A percentile compares a stretch with the other conserved stretches of the same genome.
Evolutionary conservation across 2,888 invertebrate genomes (phyloP).

Genomic region (Cistogaster globosa): DNA sequence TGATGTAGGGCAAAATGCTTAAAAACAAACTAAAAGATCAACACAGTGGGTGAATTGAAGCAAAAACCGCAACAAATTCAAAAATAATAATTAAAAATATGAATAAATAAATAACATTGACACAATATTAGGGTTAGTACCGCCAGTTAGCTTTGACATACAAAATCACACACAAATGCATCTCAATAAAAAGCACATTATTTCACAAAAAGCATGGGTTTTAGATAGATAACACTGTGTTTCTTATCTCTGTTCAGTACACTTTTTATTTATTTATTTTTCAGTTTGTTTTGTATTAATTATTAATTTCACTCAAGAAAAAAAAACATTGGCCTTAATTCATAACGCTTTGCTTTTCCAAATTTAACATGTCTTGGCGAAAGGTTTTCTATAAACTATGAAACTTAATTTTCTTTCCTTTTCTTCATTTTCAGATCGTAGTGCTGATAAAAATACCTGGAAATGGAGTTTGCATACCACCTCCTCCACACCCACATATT

Average conservation of each 20-base stretch:
- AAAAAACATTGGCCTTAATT: conserved; percentile 33
- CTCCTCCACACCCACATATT: conserved; percentile 92
- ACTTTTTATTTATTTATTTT: not conserved
- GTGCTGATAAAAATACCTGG: conserved; percentile 83
- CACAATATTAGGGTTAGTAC: conserved; percentile 68
- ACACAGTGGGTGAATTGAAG: conserved; percentile 64
- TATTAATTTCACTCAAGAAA: not conserved
- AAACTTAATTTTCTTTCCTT: conserved; percentile 10
- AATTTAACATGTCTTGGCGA: not conserved
- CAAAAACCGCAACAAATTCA: conserved; percentile 48
- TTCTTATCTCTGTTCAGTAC: not conserved
- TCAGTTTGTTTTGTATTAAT: conserved; percentile 23
- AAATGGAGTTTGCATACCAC: conserved; percentile 86
- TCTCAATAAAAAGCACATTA: conserved; percentile 39
- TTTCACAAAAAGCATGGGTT: conserved; percentile 60
- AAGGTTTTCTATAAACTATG: not conserved
- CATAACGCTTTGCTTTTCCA: conserved; percentile 44
- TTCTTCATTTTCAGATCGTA: conserved; percentile 79
- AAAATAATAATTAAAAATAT: conserved; percentile 16
- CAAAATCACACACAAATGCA: conserved; percentile 24
- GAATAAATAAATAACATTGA: conserved; percentile 26
- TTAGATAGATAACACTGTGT: conserved; percentile 46
- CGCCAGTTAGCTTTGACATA: conserved; percentile 50
- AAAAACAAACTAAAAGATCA: conserved; percentile 42
- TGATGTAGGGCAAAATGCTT: conserved; percentile 58